Evolutionary conservation across 2,797 vertebrate genomes (phyloP), one percentile per base, ranked within the genome.

Genomic region (Lophius americanus): DNA sequence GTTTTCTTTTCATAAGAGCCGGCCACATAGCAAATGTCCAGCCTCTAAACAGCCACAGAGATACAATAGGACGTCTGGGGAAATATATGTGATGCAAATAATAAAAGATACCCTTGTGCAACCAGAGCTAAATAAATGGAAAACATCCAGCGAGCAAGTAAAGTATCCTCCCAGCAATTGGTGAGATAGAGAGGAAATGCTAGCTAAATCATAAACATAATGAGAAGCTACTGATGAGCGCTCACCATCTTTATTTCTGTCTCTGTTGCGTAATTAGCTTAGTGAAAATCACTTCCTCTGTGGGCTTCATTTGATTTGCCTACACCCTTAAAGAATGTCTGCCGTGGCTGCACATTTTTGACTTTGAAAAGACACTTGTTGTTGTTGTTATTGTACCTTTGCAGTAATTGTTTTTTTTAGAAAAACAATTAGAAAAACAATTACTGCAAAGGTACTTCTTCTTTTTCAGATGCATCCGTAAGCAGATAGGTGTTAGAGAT

Each of bases 11-110:
- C 14, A 54, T 46, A 43, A 38, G 63, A 69, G 14, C 42, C 39
- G 50, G 10, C 44, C 49, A 41, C 14, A 61, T 48, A 57, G 48
- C 62, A 64, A 50, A 56, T 61, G 46, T 12, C 43, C 72, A 62
- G 33, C 10, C 53, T 55, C 32, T 10, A 14, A 35, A 14, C 9
- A 56, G 50, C 36, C 13, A 9, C 32, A 48, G 3, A 38, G 49
- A 59, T 9, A 13, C 46, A 61, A 46, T 6, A 7, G 5, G 3
- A 38, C 2, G 33, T 43, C 9, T 54, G 9, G 41, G 12, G 9
- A 57, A 63, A 58, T 13, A 4, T 23, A 61, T 12, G 4, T 9
- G 6, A 41, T 13, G 10, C 9, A 50, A 69, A 66, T 11, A 59
- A 42, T 8, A 33, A 11, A 6, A 43, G 38, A 12, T 6, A 43